Evolutionary conservation across 1,140 invertebrate species (phyloP).

Genomic region (Diorhabda elongata): DNA sequence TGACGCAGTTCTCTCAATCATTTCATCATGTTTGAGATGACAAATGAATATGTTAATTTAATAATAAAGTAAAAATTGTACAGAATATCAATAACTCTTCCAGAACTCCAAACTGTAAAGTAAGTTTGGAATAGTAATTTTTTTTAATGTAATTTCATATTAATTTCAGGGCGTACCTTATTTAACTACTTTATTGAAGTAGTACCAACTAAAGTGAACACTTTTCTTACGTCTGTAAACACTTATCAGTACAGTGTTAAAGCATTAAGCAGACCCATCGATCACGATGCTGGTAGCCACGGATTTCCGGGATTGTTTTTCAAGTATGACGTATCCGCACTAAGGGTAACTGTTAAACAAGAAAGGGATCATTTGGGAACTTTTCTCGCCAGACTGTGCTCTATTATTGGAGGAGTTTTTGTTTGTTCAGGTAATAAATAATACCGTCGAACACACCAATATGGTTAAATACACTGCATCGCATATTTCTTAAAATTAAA

Average conservation of each 20-base stretch:
- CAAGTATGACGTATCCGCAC: constrained; percentile 87
- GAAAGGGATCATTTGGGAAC: constrained; percentile 73
- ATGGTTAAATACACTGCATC: no score
- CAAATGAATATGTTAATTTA: no score
- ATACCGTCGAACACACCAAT: no score
- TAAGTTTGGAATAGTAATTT: no score
- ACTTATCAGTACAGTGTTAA: constrained; percentile 94
- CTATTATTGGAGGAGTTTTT: constrained; percentile 87
- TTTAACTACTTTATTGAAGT: constrained; percentile 95
- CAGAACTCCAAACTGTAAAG: no score
- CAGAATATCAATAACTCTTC: no score
- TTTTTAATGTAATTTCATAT: constrained; percentile 8
- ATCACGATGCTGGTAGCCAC: constrained; percentile 74
- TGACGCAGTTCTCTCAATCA: no score
- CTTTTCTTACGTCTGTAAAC: constrained; percentile 62
- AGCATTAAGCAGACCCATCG: constrained; percentile 74
- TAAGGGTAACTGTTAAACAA: constrained; percentile 82
- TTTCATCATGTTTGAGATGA: no score
- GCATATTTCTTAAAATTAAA: no score
- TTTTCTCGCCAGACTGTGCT: constrained; percentile 83
- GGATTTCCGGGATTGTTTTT: constrained; percentile 92
- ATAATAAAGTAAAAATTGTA: no score
- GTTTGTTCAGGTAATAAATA: constrained; percentile 64
- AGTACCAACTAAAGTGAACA: constrained; percentile 88
- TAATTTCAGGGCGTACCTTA: constrained; percentile 65